Evolutionary conservation across 2,888 invertebrate genomes (phyloP).

Genomic region (Stenodera caucasica): DNA sequence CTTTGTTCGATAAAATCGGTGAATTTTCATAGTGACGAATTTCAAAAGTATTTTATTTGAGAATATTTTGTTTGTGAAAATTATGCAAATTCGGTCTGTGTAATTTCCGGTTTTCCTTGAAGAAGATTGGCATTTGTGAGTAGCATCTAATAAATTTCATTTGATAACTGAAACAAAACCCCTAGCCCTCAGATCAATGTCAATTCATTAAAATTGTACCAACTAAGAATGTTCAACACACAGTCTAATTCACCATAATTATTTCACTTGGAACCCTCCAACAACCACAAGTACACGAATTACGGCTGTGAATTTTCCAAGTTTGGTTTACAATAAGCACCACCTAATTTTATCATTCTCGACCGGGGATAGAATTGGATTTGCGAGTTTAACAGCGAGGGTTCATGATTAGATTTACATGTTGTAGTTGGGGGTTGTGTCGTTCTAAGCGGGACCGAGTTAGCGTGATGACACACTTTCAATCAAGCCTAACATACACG

Average conservation of each 20-base stretch:
- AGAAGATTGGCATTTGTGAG: slow-evolving; percentile 23
- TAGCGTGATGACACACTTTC: slow-evolving; percentile 53
- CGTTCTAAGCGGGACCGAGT: slow-evolving; percentile 40
- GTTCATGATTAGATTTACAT: slow-evolving; percentile 57
- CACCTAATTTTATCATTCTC: slow-evolving; percentile 58
- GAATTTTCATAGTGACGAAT: background rate
- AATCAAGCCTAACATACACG: slow-evolving; percentile 49
- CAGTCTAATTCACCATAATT: slow-evolving; percentile 55
- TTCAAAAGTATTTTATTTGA: background rate
- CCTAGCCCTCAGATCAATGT: slow-evolving; percentile 51
- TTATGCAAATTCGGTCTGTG: slow-evolving; percentile 30
- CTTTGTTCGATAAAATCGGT: background rate
- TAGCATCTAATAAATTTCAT: slow-evolving; percentile 42
- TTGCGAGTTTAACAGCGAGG: slow-evolving; percentile 56
- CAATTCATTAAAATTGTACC: slow-evolving; percentile 53
- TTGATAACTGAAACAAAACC: slow-evolving; percentile 53
- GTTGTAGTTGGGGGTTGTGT: slow-evolving; percentile 47
- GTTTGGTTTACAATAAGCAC: slow-evolving; percentile 61
- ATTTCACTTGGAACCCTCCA: slow-evolving; percentile 51
- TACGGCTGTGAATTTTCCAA: slow-evolving; percentile 58
- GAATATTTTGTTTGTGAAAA: slow-evolving; percentile 8
- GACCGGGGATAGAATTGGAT: slow-evolving; percentile 57
- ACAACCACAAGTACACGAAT: slow-evolving; percentile 54
- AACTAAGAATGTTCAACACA: slow-evolving; percentile 53
- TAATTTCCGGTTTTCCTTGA: slow-evolving; percentile 33